These are phyloP conservation scores for Chaenocephalus aceratus DNA, from an alignment of 2,113 vertebrate species.

Conservation along the genomic window DNA sequence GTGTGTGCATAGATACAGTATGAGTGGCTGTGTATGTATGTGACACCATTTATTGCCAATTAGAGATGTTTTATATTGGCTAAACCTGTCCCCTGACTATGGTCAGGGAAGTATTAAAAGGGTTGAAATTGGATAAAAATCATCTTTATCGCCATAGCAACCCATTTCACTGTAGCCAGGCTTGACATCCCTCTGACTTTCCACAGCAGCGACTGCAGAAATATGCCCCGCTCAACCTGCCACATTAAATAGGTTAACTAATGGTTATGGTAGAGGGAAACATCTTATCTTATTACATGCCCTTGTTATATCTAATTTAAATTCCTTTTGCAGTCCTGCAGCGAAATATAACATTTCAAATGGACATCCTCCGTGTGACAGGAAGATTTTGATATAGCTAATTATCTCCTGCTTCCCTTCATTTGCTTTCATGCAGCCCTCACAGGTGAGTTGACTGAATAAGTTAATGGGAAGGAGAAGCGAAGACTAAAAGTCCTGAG, in stretches of 20 bases:
- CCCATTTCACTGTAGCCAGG: conserved; percentile 47
- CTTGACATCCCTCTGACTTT: conserved; percentile 57
- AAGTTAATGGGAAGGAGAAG: conserved; percentile 63
- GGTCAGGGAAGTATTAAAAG: conserved; percentile 65
- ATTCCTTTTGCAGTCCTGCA: conserved; percentile 62
- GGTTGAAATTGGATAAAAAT: conserved; percentile 72
- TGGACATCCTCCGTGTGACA: conserved; percentile 67
- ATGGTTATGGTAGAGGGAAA: conserved; percentile 61
- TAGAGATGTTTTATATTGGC: conserved; percentile 70
- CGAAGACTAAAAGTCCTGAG: conserved; percentile 35
- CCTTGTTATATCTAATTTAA: conserved; percentile 74
- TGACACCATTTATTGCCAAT: conserved; percentile 73
- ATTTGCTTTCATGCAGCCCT: conserved; percentile 72
- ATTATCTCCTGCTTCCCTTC: conserved; percentile 72
- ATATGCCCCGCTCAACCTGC: conserved; percentile 68
- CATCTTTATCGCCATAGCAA: conserved; percentile 74
- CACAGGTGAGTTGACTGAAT: conserved; percentile 74
- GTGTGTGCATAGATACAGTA: conserved; percentile 17
- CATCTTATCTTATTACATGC: conserved; percentile 74
- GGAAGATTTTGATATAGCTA: conserved; percentile 75
- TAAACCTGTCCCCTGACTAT: conserved; percentile 64
- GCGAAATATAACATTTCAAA: conserved; percentile 75
- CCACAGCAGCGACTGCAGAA: conserved; percentile 42
- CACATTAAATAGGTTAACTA: conserved; percentile 79
- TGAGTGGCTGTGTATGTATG: conserved; percentile 28